Conservation (phyloP, 2,113 vertebrate genomes). For the Dascyllus trimaculatus region DNA sequence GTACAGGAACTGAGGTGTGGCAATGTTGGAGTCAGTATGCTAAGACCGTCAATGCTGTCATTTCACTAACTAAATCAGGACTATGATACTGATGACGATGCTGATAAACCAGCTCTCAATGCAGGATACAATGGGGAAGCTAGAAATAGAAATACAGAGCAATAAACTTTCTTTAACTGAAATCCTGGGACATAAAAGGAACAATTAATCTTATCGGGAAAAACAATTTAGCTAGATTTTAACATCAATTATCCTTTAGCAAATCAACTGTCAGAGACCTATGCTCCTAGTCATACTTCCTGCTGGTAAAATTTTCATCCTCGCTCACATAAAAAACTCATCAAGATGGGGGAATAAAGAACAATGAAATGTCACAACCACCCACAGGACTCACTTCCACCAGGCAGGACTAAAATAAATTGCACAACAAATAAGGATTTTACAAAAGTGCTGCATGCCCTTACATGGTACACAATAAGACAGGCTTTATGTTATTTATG, state of each 20-base stretch:
- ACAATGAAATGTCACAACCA: constrained; percentile 57
- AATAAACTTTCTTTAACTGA: not conserved
- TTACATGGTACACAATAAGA: too few species aligned
- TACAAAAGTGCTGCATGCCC: not conserved
- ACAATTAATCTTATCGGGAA: not conserved
- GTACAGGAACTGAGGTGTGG: too few species aligned
- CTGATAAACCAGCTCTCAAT: not conserved
- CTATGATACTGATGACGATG: too few species aligned
- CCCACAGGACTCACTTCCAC: constrained; percentile 43
- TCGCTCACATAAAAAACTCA: constrained; percentile 17
- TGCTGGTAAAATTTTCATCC: constrained; percentile 24
- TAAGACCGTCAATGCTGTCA: too few species aligned
- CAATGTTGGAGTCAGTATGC: too few species aligned
- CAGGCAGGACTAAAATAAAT: not conserved
- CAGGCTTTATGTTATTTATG: not conserved
- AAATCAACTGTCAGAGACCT: constrained; percentile 1
- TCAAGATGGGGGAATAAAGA: not conserved
- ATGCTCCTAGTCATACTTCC: not conserved
- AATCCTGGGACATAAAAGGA: not conserved
- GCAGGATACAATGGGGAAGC: not conserved
- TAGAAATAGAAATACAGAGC: not conserved
- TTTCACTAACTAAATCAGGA: too few species aligned
- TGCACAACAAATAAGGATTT: not conserved
- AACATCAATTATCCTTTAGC: constrained; percentile 33
- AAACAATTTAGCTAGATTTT: not conserved